Evolutionary conservation across 2,888 invertebrate species (phyloP).

Genomic region (Sepioteuthis lessoniana): DNA sequence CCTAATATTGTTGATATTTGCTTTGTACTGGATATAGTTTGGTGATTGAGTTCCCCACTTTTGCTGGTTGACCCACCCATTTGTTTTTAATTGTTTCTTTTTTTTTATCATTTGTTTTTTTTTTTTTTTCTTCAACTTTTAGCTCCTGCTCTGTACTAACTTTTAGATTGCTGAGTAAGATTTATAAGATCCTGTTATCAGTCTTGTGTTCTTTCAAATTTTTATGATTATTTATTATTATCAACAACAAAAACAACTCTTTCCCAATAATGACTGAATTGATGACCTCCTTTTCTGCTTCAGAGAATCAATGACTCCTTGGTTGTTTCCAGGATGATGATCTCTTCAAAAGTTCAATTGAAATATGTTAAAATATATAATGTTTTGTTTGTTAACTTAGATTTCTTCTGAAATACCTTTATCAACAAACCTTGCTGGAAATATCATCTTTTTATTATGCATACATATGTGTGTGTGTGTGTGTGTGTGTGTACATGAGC

Average conservation of each 20-base stretch:
- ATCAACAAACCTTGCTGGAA: conserved; percentile 25
- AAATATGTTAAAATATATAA: background rate
- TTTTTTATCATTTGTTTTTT: background rate
- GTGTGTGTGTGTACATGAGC: background rate
- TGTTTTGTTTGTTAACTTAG: background rate
- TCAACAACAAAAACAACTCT: no score
- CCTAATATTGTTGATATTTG: background rate
- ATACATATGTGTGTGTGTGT: background rate
- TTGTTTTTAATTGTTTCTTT: background rate
- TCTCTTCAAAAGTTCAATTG: background rate
- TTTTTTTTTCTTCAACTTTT: background rate
- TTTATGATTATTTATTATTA: background rate
- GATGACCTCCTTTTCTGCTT: background rate
- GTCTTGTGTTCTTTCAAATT: background rate
- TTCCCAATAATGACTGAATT: background rate
- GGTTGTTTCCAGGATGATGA: background rate
- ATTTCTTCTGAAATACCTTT: no score
- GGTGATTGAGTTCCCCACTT: background rate
- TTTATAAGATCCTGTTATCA: background rate
- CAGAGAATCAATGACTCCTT: background rate
- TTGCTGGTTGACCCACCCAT: background rate
- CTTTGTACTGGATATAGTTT: background rate
- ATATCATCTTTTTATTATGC: background rate
- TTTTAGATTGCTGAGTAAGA: background rate
- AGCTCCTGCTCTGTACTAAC: background rate